These are phyloP conservation scores for Diglossa cyanea DNA, from an alignment of 2,797 vertebrate species.

Conservation along the genomic window DNA sequence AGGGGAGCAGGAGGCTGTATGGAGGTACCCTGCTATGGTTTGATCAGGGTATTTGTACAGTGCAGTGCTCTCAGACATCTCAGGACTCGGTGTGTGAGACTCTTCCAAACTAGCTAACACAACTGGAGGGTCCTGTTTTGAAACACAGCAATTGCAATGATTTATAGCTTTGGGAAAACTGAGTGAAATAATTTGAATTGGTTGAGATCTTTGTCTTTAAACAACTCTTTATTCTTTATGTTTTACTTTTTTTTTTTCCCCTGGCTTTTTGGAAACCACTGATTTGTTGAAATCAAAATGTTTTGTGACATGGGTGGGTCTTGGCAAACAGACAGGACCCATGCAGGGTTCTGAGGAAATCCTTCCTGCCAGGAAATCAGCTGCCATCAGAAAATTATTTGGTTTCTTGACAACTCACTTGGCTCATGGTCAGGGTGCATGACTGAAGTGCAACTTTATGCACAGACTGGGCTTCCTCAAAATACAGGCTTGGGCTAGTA, in stretches of 20 bases:
- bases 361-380: constrained; percentile 25
- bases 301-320: constrained; percentile 32
- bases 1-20: background rate
- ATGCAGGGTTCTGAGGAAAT: constrained; percentile 47
- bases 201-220: constrained; percentile 1
- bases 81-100: background rate
- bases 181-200: background rate
- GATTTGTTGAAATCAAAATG: constrained; percentile 46
- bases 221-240: background rate
- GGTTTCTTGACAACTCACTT: constrained; percentile 22
- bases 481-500: background rate
- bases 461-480: background rate
- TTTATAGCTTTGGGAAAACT: constrained; percentile 42
- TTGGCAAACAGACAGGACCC: constrained; percentile 21
- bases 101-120: constrained; percentile 4
- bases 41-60: background rate
- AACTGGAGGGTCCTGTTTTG: constrained; percentile 25
- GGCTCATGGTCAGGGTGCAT: background rate
- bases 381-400: constrained; percentile 31
- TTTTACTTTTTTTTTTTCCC: rapidly evolving
- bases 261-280: background rate
- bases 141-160: background rate
- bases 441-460: background rate
- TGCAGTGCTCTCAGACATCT: background rate
- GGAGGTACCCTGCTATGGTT: background rate